Evolutionary conservation across 2,888 invertebrate species (phyloP).

Genomic region (Phortica okadai): DNA sequence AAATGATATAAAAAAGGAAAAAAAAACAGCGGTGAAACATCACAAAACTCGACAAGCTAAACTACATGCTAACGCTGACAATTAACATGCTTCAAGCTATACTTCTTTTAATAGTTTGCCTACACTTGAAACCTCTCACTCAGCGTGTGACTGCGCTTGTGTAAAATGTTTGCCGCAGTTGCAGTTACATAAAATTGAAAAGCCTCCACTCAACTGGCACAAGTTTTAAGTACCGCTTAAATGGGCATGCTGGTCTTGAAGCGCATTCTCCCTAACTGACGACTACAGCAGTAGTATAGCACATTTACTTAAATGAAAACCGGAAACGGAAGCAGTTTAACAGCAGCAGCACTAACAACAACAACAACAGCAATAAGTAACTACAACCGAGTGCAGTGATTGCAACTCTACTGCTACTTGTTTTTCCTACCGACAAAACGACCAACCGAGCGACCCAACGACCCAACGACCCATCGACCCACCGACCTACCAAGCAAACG

Average conservation of each 20-base stretch:
- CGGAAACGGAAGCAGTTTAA: constrained; percentile 19
- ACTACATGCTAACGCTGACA: constrained; percentile 22
- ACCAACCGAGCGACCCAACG: background rate
- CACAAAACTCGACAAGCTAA: background rate
- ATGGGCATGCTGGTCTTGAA: background rate
- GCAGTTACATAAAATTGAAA: constrained; percentile 26
- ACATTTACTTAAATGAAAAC: constrained; percentile 30
- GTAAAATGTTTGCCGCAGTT: constrained; percentile 20
- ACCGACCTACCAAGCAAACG: background rate
- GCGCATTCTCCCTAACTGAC: background rate
- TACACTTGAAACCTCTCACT: background rate
- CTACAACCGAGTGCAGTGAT: background rate
- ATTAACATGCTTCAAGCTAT: constrained; percentile 26
- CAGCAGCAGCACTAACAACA: background rate
- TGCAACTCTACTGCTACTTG: background rate
- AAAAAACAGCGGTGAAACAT: background rate
- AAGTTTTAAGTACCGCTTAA: constrained; percentile 16
- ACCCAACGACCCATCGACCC: background rate
- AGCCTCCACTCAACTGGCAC: background rate
- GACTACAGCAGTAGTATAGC: background rate
- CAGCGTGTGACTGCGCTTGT: background rate
- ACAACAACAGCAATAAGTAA: constrained; percentile 8
- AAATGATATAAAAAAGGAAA: background rate
- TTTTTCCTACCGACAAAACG: background rate
- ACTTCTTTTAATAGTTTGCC: background rate